phyloP scores from a whole-genome alignment of 2,888 invertebrate genomes.

The Dermolepida albohirtum region DNA sequence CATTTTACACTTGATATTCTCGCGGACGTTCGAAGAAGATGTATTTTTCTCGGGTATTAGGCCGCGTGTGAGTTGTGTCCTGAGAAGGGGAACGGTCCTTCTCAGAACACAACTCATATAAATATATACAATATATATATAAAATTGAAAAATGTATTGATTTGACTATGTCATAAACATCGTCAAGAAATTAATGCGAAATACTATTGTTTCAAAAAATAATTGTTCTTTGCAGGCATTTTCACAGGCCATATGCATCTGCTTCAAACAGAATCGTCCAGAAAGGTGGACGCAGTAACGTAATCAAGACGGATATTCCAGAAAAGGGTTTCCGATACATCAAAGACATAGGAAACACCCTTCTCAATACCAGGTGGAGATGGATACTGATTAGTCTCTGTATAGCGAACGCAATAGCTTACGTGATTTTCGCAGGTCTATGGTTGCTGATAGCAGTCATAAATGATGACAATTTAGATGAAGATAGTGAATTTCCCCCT shows the following conservation, averaged over 20 bases:
- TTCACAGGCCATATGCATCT: constrained; percentile 38
- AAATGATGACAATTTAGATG: constrained; percentile 43
- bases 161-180: no score
- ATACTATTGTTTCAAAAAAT: no score
- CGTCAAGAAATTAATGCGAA: no score
- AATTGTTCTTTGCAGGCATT: constrained; percentile 15
- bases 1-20: no score
- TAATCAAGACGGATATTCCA: constrained; percentile 45
- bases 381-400: constrained; percentile 70
- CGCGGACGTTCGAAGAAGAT: no score
- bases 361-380: constrained; percentile 81
- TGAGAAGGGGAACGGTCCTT: no score
- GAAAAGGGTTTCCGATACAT: constrained; percentile 56
- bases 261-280: constrained; percentile 63
- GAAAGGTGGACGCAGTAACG: constrained; percentile 61
- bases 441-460: constrained; percentile 47
- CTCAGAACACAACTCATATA: no score
- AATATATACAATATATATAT: no score
- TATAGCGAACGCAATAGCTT: constrained; percentile 55
- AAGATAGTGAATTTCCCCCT: constrained; percentile 40
- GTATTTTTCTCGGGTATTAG: no score
- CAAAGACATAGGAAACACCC: constrained; percentile 71
- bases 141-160: no score
- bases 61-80: no score
- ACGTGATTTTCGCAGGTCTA: constrained; percentile 46